A percentile compares a stretch with the other conserved stretches of the same genome.
These are phyloP conservation scores for Thymallus thymallus DNA, from an alignment of 2,113 vertebrate genomes.

Conservation along the genomic window DNA sequence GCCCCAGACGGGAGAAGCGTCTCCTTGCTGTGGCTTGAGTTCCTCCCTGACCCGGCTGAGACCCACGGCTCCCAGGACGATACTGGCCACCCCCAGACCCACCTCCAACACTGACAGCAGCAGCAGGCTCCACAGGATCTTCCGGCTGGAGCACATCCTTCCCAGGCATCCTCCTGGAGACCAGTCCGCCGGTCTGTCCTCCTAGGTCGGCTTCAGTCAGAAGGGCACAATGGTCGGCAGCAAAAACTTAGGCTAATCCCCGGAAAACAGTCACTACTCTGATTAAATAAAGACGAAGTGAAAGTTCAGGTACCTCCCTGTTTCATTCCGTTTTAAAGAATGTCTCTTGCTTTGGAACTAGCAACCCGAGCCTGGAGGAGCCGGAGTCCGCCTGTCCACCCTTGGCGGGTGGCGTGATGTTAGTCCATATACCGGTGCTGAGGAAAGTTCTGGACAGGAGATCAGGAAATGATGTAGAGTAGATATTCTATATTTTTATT, in stretches of 20 bases:
- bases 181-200: background rate
- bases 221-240: too few species aligned
- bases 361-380: too few species aligned
- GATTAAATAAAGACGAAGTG: background rate
- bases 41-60: conserved; percentile 85
- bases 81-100: conserved; percentile 96
- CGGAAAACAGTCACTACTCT: too few species aligned
- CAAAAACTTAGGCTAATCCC: too few species aligned
- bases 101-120: conserved; percentile 96
- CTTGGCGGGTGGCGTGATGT: too few species aligned
- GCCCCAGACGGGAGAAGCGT: conserved; percentile 99
- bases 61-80: conserved; percentile 93
- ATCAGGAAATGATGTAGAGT: too few species aligned
- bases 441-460: too few species aligned
- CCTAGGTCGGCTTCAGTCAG: background rate
- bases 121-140: conserved; percentile 97
- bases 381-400: background rate
- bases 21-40: conserved; percentile 90
- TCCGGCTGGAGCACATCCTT: conserved; percentile 96
- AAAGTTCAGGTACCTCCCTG: background rate
- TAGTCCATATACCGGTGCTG: too few species aligned
- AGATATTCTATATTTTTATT: too few species aligned
- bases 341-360: background rate
- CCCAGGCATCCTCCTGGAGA: conserved; percentile 86
- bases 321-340: background rate